Conservation (phyloP, 1,140 invertebrate species). For the Eubasilissa regina region DNA sequence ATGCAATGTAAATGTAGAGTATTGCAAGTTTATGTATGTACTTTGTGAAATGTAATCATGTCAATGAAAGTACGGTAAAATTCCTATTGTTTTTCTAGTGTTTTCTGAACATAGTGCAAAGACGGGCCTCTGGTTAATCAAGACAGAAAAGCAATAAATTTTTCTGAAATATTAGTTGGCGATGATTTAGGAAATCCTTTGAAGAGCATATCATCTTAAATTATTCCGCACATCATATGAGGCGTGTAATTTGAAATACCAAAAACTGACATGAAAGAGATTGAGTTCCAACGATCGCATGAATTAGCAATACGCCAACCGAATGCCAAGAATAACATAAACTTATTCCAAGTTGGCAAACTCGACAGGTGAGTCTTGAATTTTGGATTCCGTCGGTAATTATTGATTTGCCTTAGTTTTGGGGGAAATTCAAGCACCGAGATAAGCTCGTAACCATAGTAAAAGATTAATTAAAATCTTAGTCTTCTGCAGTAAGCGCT, state of each 20-base stretch:
- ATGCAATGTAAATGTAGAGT: no score
- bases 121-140: no score
- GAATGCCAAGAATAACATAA: slow-evolving; percentile 51
- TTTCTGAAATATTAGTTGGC: not conserved
- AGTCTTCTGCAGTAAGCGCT: slow-evolving; percentile 7
- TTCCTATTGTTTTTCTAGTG: no score
- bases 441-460: slow-evolving; percentile 1
- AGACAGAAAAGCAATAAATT: not conserved
- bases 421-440: slow-evolving; percentile 9
- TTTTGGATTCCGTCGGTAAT: slow-evolving; percentile 47
- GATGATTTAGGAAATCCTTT: not conserved
- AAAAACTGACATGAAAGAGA: slow-evolving; percentile 16
- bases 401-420: slow-evolving; percentile 45
- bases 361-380: slow-evolving; percentile 47
- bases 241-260: not conserved
- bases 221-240: not conserved
- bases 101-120: no score
- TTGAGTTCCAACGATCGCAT: slow-evolving; percentile 38
- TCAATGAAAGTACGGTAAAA: no score
- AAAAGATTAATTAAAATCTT: slow-evolving; percentile 46
- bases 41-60: no score
- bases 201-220: slow-evolving; percentile 1
- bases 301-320: slow-evolving; percentile 50
- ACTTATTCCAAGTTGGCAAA: slow-evolving; percentile 48
- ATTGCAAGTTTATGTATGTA: no score